Evolutionary conservation across 2,888 invertebrate genomes (phyloP).

Genomic region (Pinctada fucata): DNA sequence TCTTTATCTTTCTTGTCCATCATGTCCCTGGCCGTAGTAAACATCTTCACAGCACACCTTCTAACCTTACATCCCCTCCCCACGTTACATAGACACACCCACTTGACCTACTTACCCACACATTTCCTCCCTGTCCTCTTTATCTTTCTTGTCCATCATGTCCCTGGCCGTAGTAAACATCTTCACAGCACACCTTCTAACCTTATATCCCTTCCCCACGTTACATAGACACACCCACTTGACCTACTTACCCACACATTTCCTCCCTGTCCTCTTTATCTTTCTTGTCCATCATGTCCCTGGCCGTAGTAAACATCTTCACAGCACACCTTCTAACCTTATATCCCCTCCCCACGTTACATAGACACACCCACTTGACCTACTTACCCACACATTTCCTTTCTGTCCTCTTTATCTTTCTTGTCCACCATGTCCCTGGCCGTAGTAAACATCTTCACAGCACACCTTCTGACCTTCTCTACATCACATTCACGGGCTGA

Average conservation of each 20-base stretch:
- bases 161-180: constrained; percentile 14
- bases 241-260: constrained; percentile 21
- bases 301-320: constrained; percentile 15
- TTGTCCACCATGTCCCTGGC: constrained; percentile 2
- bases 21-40: constrained; percentile 7
- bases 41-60: constrained; percentile 15
- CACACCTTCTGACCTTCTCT: constrained; percentile 20
- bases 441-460: constrained; percentile 12
- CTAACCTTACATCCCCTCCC: neutral
- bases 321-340: constrained; percentile 15
- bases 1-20: constrained; percentile 11
- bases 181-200: constrained; percentile 12
- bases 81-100: no score
- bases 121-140: constrained; percentile 3
- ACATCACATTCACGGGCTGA: constrained; percentile 18
- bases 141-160: constrained; percentile 6
- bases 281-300: neutral
- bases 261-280: constrained; percentile 11
- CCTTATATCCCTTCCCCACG: neutral
- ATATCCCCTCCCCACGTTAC: no score
- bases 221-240: no score
- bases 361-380: no score
- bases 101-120: constrained; percentile 14
- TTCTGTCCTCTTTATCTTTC: constrained; percentile 11
- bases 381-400: constrained; percentile 23